phyloP scores from a whole-genome alignment of 1,140 invertebrate species.

The Neelides sp. region DNA sequence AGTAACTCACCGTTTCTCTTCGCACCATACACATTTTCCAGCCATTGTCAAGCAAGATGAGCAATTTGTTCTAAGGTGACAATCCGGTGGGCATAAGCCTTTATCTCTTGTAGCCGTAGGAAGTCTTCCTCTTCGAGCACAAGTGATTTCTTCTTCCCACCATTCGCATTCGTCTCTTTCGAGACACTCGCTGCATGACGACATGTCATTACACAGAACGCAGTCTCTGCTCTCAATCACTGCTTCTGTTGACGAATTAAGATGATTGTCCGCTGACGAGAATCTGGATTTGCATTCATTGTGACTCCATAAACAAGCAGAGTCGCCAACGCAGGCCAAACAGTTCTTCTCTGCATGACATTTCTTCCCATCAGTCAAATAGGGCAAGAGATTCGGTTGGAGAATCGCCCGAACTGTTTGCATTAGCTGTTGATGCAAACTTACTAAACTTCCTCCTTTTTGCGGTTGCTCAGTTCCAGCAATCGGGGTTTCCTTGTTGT shows the following conservation, averaged over 20 bases:
- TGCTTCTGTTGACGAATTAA: too few relatives aligned
- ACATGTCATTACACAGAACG: constrained; percentile 61
- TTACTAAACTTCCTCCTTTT: too few relatives aligned
- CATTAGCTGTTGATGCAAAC: background rate
- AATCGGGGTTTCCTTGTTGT: too few relatives aligned
- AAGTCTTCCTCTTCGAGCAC: constrained; percentile 57
- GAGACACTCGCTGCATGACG: constrained; percentile 60
- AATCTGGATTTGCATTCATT: constrained; percentile 10
- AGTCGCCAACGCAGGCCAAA: constrained; percentile 72
- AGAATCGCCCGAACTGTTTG: constrained; percentile 18
- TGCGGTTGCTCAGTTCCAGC: too few relatives aligned
- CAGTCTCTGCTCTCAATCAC: too few relatives aligned
- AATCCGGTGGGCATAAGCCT: constrained; percentile 57
- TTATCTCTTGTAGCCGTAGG: constrained; percentile 43
- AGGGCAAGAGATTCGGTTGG: constrained; percentile 17
- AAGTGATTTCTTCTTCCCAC: constrained; percentile 70
- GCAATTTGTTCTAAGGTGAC: constrained; percentile 60
- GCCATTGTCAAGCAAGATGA: constrained; percentile 66
- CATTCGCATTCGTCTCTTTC: constrained; percentile 66
- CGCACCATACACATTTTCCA: constrained; percentile 88
- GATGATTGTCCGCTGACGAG: too few relatives aligned
- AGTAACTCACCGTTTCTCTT: constrained; percentile 71
- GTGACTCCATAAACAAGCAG: constrained; percentile 80
- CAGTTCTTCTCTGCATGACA: constrained; percentile 71
- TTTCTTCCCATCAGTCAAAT: constrained; percentile 2